A percentile compares a stretch with the other conserved stretches of the same genome.
These are phyloP conservation scores for Prionailurus bengalensis DNA, from an alignment of 2,113 vertebrate species.

Conservation along the genomic window DNA sequence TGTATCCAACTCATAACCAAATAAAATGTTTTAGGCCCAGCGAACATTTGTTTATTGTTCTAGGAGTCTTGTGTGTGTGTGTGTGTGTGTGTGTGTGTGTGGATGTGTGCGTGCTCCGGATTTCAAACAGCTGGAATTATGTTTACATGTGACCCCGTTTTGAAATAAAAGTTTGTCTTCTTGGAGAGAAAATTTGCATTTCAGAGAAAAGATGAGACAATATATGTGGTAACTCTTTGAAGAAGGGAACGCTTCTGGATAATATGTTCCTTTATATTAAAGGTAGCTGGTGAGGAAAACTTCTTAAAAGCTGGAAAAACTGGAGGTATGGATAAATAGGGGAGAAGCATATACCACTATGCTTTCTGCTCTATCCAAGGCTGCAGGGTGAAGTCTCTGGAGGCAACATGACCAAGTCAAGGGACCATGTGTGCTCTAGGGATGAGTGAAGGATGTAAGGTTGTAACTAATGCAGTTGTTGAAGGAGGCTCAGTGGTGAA, in stretches of 20 bases:
- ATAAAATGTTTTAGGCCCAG: background rate
- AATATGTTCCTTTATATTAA: constrained; percentile 27
- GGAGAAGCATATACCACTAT: background rate
- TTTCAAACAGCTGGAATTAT: constrained; percentile 54
- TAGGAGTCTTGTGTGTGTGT: constrained; percentile 28
- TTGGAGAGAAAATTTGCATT: constrained; percentile 50
- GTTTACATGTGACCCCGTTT: constrained; percentile 33
- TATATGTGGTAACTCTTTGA: constrained; percentile 52
- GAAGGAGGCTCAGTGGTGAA: background rate
- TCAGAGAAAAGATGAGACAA: constrained; percentile 51
- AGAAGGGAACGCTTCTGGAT: background rate
- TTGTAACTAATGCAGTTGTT: background rate
- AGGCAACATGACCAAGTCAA: background rate
- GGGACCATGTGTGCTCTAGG: background rate
- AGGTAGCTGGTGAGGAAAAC: constrained; percentile 10
- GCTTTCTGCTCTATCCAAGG: background rate
- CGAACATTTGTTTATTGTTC: background rate
- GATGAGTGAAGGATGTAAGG: background rate
- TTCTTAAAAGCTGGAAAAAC: background rate
- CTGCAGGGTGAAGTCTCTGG: background rate
- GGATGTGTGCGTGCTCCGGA: background rate
- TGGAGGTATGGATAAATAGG: background rate
- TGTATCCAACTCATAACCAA: constrained; percentile 11
- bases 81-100: background rate
- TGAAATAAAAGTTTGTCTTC: constrained; percentile 53